Base-by-base conservation (phyloP, 2,888 invertebrate species). In the Rhagophthalmus giganteus region DNA sequence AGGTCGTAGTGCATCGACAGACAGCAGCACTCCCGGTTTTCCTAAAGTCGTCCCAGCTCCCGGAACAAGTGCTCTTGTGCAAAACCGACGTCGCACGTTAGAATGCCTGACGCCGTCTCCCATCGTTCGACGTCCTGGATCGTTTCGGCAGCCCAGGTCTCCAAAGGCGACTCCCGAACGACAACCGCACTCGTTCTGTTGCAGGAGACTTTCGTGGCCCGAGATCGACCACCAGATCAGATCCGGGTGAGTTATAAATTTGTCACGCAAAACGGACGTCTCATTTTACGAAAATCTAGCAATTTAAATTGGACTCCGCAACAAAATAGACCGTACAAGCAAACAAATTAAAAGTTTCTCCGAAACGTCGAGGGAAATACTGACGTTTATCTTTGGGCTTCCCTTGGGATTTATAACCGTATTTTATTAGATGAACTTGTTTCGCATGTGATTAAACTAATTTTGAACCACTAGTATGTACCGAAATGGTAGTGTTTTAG, bases 141-240 rank as follows among this genome's bases (percentile, higher is more conserved):
- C 79, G 10, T 80, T 81, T 66, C 66, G 79, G 27, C 77, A 77
- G 15, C 78, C 79, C 13, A 79, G 75, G 45, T 77, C 79, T 14
- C 80, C 81, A 7, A 83, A 85, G 31, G 65, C 63, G 15, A 58
- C 64, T 38, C 62, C 60, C 26, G 55, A 58, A 15, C 55, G 69
- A 64, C 82, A 85, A 41, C 85, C 86, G 6, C 81, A 85, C 20
- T 80, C 87, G 73, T 90, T 90, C 70, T 90, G 90, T 73, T 84
- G 86, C 59, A 78, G 90, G 38, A 79, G 90, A 33, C 79, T 86
- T 24, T 89, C 89, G 24, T 90, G 90, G 90, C 90, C 90, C 5
- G 90, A 90, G 74, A 86, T 90, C 50, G 90, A 90, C 73, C 88
- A 86, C 65, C 86, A 88, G 57, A 87, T 89, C 33, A 85, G 87